Evolutionary conservation across 2,888 invertebrate genomes (phyloP), one percentile per base, ranked within the genome.

Genomic region (Microplitis deprimator): DNA sequence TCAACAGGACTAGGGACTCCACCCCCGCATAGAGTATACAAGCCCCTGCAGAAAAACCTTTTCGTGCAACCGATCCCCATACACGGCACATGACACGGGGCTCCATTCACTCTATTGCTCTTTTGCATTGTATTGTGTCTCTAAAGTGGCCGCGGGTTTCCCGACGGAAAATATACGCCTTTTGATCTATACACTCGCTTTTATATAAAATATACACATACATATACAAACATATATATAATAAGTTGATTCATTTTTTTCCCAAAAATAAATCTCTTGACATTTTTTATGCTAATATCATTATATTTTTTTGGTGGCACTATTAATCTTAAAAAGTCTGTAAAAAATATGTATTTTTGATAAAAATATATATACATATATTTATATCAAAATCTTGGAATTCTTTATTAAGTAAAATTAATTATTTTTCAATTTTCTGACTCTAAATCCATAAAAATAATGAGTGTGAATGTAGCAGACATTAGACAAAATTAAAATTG

Each of bases 1-100:
- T 87, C 87, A 87, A 83, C 84, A 79, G 80, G 72, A 79, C 80
- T 78, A 80, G 68, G 78, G 79, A 80, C 83, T 84, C 84, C 85
- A 85, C 85, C 85, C 85, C 85, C 84, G 81, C 79, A 64, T 74
- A 77, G 75, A 77, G 75, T 77, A 77, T 80, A 79, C 82, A 81
- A 79, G 61, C 68, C 73, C 79, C 79, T 61, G 67, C 41, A 65
- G 68, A 73, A 39, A 79, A 50, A 50, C 50, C 50, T 50, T 50
- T 50, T 50, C 50, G 50, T 50, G 50, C 50, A 50, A 50, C 50
- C 50, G 50, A 50, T 10, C 50, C 50, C 50, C 64, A 75, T 73
- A 77, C 68, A 68, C 62, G 38, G 50, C 29, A 20, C 40, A 76
- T 62, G 50, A 67, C 50, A 65, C 39, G 68, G 50, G 40, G 68